Evolutionary conservation across 2,113 vertebrate species (phyloP), one percentile per base, ranked within the genome.

Genomic region (Tetrax tetrax): DNA sequence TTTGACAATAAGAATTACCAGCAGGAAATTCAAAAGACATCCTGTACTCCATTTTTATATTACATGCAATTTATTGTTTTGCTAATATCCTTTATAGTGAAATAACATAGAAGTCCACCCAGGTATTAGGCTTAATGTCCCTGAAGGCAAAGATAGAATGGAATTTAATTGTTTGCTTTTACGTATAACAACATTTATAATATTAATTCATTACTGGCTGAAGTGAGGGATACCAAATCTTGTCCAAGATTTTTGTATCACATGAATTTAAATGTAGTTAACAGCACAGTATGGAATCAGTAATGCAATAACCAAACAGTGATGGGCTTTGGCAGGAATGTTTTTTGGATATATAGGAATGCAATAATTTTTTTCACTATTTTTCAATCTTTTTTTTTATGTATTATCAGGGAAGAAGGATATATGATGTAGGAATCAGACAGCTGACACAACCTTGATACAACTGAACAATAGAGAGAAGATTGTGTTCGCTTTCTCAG

Each of bases 1-100:
- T 95, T 87, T 87, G 82, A 81, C 56, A 95, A 16, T 27, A 80
- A 45, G 35, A 95, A 92, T 86, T 91, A 63, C 28, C 50, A 78
- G 35, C 60, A 92, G 60, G 59, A 89, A 75, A 91, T 88, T 85
- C 37, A 81, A 82, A 92, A 89, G 16, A 11, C 29, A n/a, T 89
- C 63, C 37, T 43, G 19, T 48, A 54, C 64, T 88, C 37, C 4
- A 38, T 70, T 94, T 92, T 81, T 84, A 24, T 78, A 43, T 88
- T 85, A 27, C 38, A 24, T 54, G 8, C 14, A 18, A 63, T 66
- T 70, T 48, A 37, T n/a, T 93, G 4, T 83, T 95, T 80, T 63
- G n/a, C 29, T 79, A 41, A 33, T 43, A 61, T 29, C 11, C 18
- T 74, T 89, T 31, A 25, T 27, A 45, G 50, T 45, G 11, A 81